Evolutionary conservation across 2,888 invertebrate genomes (phyloP), one percentile per base, ranked within the genome.

Genomic region (Drosophila lutescens): DNA sequence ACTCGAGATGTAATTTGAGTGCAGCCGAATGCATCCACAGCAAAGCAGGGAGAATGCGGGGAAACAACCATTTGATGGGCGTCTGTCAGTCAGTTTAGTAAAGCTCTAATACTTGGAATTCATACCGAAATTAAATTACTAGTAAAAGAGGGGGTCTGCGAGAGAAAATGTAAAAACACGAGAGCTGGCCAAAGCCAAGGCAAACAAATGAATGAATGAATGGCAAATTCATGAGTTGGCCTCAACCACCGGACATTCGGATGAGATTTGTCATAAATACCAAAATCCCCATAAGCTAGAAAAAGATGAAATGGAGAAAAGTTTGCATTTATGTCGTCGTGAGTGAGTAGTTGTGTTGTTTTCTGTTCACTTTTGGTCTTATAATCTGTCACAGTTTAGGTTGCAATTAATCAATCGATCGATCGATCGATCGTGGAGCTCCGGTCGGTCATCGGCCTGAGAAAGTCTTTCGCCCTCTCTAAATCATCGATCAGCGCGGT

Each of bases 1-100:
- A 83, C 86, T 86, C 68, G 49, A 76, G 80, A 78, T 87, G 67
- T 76, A 84, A 84, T 81, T 87, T 70, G 76, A 84, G 85, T 87
- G 87, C 82, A 84, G 76, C 69, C 84, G 70, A 83, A 86, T 86
- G 79, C 83, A 83, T 55, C 86, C 58, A 23, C 23, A 4, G 55
- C 72, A 68, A 69, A 72, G 56, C n/a, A 9, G 40, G 23, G 15
- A 15, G 15, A 30, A 49, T 41, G 53, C 15, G 38, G 46, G 47
- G 12, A 23, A 36, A 38, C 7, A n/a, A 8, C 38, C 13, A n/a
- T 38, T n/a, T 34, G 34, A 13, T 34, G 32, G 32, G 32, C 30
- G 30, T 30, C 30, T 30, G 30, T 30, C 30, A 1, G 30, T 30
- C 30, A 8, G 30, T 30, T 0, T 30, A 30, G 30, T 32, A 4